These are phyloP conservation scores for Trichoplusia ni DNA, from an alignment of 1,140 invertebrate species.

Conservation along the genomic window DNA sequence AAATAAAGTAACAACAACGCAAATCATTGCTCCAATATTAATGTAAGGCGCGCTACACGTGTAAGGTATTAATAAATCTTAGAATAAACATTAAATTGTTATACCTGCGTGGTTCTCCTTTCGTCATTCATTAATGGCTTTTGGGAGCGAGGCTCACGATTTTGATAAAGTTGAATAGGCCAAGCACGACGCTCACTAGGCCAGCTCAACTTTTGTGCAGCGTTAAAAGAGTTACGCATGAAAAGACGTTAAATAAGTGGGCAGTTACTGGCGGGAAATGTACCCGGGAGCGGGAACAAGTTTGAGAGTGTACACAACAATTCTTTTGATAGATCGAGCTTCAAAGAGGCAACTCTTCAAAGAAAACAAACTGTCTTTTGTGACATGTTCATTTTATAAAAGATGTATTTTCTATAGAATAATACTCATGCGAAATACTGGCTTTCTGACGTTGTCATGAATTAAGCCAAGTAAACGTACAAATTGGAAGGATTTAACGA, in stretches of 20 bases:
- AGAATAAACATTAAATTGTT: background rate
- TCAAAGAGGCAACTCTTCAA: slow-evolving; percentile 20
- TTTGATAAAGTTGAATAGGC: no score
- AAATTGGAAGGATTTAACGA: no score
- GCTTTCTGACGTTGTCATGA: no score
- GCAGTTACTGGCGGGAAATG: slow-evolving; percentile 6
- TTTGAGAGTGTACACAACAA: slow-evolving; percentile 23
- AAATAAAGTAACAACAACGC: background rate
- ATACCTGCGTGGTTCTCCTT: no score
- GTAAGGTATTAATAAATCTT: background rate
- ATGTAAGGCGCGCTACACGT: background rate
- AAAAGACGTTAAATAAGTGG: slow-evolving; percentile 14
- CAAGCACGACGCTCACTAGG: no score
- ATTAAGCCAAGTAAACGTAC: no score
- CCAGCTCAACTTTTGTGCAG: slow-evolving; percentile 4
- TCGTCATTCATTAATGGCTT: no score
- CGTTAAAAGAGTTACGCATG: slow-evolving; percentile 13
- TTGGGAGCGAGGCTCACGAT: no score
- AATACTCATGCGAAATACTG: background rate
- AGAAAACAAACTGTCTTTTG: slow-evolving; percentile 10
- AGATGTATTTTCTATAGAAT: background rate
- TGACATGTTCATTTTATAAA: slow-evolving; percentile 16
- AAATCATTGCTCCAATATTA: slow-evolving; percentile 3
- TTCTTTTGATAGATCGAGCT: slow-evolving; percentile 25
- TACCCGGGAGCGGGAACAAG: slow-evolving; percentile 4